Percentiles rank a stretch among this genome's conserved stretches.
phyloP scores from a whole-genome alignment of 2,797 vertebrate species.

The Premnoplex brunnescens region DNA sequence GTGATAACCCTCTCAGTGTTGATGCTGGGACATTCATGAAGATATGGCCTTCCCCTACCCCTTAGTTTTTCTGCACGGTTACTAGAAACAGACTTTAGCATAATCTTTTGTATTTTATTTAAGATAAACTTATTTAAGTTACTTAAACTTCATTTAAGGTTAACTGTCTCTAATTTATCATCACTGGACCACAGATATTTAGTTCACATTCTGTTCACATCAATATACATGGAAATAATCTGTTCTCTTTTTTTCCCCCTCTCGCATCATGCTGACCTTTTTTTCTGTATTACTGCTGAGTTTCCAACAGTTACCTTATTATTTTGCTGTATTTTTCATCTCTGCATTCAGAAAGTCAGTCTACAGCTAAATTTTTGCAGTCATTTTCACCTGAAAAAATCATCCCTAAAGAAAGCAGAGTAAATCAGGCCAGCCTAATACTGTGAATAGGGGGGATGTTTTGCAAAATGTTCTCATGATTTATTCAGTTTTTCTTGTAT shows the following conservation, averaged over 20 bases:
- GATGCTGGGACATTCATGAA: neutral
- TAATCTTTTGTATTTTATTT: neutral
- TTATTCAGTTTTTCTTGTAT: neutral
- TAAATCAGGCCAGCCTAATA: neutral
- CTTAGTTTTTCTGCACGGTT: neutral
- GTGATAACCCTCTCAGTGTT: neutral
- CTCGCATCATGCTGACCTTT: neutral
- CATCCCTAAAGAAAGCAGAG: neutral
- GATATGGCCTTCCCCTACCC: neutral
- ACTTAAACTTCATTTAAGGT: neutral
- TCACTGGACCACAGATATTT: neutral
- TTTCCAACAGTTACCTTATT: neutral
- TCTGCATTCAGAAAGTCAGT: neutral
- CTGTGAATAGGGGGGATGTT: neutral
- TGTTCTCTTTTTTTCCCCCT: neutral
- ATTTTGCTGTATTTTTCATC: neutral
- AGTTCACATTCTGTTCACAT: neutral
- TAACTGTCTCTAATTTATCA: neutral
- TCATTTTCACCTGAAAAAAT: neutral
- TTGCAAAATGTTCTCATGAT: neutral
- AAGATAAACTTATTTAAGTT: neutral
- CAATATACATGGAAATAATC: neutral
- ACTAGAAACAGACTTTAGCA: neutral
- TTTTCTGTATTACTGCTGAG: neutral
- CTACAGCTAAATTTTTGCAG: neutral